Evolutionary conservation across 2,888 invertebrate genomes (phyloP), one percentile per base, ranked within the genome.

Genomic region (Zaprionus bogoriensis): DNA sequence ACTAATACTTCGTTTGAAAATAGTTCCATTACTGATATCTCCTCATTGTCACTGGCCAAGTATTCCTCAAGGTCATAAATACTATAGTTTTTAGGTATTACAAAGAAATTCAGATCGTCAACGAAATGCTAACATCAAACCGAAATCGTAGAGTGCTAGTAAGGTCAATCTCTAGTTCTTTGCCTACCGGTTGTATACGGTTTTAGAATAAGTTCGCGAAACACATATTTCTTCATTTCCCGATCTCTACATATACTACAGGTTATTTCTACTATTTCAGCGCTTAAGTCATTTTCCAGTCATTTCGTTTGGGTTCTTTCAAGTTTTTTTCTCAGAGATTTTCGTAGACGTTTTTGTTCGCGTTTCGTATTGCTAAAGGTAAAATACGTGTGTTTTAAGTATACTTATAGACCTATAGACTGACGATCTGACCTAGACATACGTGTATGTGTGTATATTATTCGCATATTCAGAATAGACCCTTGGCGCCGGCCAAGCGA

Each of bases 401-500:
- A 39, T 46, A 7, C 14, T 36, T n/a, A n/a, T n/a, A n/a, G n/a
- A n/a, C n/a, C 14, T 36, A 36, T 36, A 36, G 36, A 14, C 14
- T 41, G 22, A 22, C 20, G 19, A 41, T 20, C n/a, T 9, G 27
- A 27, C 10, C 27, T 27, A 27, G 6, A 7, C n/a, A 12, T 22
- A n/a, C 52, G 14, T 62, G 42, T 61, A 62, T 41, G 20, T 42
- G 45, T 41, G 28, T 46, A 30, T 50, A 61, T 41, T 53, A 57
- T 63, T 73, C 67, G 67, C 61, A 65, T 70, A 42, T 59, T 80
- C 68, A 88, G 72, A 85, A 88, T 61, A 88, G 70, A 55, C 83
- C 81, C 60, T 79, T 79, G 68, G 75, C 87, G 65, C 69, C 82
- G 84, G 87, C 88, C 68, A 89, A 76, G 72, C 89, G 89, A 74